Base-by-base conservation (phyloP, 2,888 invertebrate species). In the Synanthedon myopaeformis region DNA sequence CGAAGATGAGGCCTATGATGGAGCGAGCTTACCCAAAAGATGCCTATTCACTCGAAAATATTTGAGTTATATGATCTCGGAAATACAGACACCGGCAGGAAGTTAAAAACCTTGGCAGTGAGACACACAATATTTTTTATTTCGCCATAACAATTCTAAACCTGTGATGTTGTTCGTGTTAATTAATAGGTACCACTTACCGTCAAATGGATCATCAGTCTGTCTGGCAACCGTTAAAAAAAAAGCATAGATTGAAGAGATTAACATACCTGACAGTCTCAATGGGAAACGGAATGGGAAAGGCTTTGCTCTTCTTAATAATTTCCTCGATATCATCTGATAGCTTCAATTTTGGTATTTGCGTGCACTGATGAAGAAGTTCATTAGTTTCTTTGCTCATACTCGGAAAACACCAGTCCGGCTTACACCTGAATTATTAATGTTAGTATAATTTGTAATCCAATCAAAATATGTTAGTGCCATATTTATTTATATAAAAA, bases 341-440 rank as follows among this genome's bases (percentile, higher is more conserved):
- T 0, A 61, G 49, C 11, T 74, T 64, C 1, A 66, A 51, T 1
- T 58, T 54, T 0, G 80, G 72, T 6, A 76, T 56, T 17, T 75
- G 69, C 0, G 69, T 63, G 52, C 84, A 85, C 51, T 83, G 83
- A 2, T 70, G 65, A 2, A 86, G 63, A 2, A 85, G 61, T 56
- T 84, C 82, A 58, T 82, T 80, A 0, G 82, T 83, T 59, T 86
- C 85, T 52, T 84, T 84, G 41, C 80, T 79, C 70, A 82, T 82
- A 55, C 82, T 84, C 0, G 83, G 83, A 49, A 76, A 83, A 57
- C 82, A 80, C 87, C 87, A 87, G 59, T 86, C 84, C 52, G 84
- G 82, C 55, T 85, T 87, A 56, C 83, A 85, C 87, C 87, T 87
- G 52, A 42, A 53, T 51, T 12, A 35, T 35, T 10, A 35, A 35